phyloP scores from a whole-genome alignment of 2,888 invertebrate genomes.

The Neoaliturus tenellus region DNA sequence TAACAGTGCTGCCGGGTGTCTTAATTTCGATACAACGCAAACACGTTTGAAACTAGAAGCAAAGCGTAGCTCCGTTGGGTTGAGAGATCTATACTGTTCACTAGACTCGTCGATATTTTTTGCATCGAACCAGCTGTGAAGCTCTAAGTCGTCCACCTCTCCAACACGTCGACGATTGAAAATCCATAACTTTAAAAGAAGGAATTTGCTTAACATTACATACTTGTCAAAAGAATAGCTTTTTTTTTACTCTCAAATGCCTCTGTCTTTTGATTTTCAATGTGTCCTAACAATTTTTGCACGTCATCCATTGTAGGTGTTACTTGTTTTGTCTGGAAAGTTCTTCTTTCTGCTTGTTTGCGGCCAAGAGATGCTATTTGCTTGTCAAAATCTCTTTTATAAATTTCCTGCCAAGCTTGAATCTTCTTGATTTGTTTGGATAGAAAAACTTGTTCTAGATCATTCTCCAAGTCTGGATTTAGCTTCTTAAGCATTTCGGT shows the following conservation, averaged over 20 bases:
- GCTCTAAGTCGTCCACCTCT: constrained; percentile 30
- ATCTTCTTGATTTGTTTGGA: no score
- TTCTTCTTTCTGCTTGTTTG: no score
- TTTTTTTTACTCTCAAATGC: neutral
- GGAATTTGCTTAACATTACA: neutral
- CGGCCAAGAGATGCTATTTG: no score
- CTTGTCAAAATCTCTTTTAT: no score
- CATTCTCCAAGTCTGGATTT: no score
- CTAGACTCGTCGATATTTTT: constrained; percentile 4
- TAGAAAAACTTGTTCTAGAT: no score
- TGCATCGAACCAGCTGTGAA: constrained; percentile 19
- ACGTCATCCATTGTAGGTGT: neutral
- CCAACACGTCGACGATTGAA: constrained; percentile 51
- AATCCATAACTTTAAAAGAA: constrained; percentile 53
- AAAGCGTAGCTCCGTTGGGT: constrained; percentile 25
- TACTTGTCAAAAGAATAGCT: neutral
- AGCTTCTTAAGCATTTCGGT: neutral
- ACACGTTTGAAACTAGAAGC: constrained; percentile 42
- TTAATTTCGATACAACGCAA: constrained; percentile 40
- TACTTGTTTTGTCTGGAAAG: no score
- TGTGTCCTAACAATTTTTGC: neutral
- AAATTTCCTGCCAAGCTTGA: no score
- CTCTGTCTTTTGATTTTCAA: neutral
- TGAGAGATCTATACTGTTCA: constrained; percentile 25
- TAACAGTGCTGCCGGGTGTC: constrained; percentile 20